Evolutionary conservation across 1,140 invertebrate genomes (phyloP), one percentile per base, ranked within the genome.

Genomic region (Leptinotarsa lineolata): DNA sequence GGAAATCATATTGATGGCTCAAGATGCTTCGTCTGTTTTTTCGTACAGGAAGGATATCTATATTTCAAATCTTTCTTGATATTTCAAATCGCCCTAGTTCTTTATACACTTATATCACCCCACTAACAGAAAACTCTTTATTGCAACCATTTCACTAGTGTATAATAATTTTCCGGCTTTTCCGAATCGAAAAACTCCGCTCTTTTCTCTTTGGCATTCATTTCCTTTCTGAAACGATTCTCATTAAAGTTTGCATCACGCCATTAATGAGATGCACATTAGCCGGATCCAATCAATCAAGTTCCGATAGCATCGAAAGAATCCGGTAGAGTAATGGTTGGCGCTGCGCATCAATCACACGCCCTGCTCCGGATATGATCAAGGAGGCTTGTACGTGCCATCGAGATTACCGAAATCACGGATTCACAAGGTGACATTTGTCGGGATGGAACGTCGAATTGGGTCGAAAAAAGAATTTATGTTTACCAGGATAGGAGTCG

Each of bases 241-340:
- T 72, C 75, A 76, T 76, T 73, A 73, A 76, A 73, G 61, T 76
- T 76, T 46, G 69, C 68, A 60, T 59, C 63, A 64, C 30, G 48
- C 48, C 75, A 76, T 78, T 78, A 78, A 78, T 77, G 74, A 77
- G 77, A 78, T 78, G 75, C 70, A 73, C 77, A 75, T 78, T 77
- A 77, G 77, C 74, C 72, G 67, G 71, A 74, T 76, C 65, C 75
- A 74, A 77, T 78, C 75, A 78, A 78, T 78, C 77, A 78, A 77
- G 68, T 54, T 67, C 70, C 74, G 76, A 75, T 77, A 77, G 72
- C 70, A 75, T 77, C 76, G 68, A 70, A 54, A 70, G 72, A 59
- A 74, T 74, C 68, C 39, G 64, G 64, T 39, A 18, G 15, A 18
- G 64, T 18, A 54, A 54, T 54, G 15, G 48, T 18, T 54, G 30